Evolutionary conservation across 2,797 vertebrate species (phyloP).

Genomic region (Sebastes minor): DNA sequence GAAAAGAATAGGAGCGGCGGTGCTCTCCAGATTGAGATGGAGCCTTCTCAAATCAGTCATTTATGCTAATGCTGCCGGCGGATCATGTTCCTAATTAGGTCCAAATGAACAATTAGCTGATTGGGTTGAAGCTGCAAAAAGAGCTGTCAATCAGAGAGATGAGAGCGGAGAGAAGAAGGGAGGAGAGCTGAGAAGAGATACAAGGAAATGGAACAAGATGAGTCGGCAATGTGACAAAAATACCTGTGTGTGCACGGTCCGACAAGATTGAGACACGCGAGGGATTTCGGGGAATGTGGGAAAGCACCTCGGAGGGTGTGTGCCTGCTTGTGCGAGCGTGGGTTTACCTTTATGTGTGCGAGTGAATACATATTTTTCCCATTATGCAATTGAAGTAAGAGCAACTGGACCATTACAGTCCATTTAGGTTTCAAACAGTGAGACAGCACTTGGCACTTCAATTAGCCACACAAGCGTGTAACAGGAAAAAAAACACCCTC

Average conservation of each 20-base stretch:
- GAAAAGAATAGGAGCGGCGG: constrained; percentile 43
- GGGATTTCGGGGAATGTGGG: background rate
- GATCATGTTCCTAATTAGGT: constrained; percentile 67
- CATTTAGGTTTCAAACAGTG: constrained; percentile 61
- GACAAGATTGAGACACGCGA: background rate
- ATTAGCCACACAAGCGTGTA: constrained; percentile 42
- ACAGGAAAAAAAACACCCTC: background rate
- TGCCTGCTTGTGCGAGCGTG: background rate
- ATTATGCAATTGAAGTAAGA: constrained; percentile 44
- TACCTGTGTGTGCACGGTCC: background rate
- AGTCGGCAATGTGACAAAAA: constrained; percentile 1
- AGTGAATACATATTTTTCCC: constrained; percentile 12
- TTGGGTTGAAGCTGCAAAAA: constrained; percentile 57
- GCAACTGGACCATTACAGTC: constrained; percentile 49
- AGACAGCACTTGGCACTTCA: constrained; percentile 56
- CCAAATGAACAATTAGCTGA: constrained; percentile 73
- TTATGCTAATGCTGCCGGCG: constrained; percentile 65
- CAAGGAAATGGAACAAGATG: background rate
- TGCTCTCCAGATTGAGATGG: constrained; percentile 41
- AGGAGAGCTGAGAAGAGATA: background rate
- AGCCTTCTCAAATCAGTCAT: constrained; percentile 56
- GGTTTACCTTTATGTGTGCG: constrained; percentile 3
- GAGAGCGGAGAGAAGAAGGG: too few species aligned
- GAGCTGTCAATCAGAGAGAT: constrained; percentile 56
- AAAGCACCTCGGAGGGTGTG: background rate